Percentiles rank a stretch among this genome's conserved stretches.
Evolutionary conservation across 2,888 invertebrate species (phyloP).

Genomic region (Volucella zonaria): DNA sequence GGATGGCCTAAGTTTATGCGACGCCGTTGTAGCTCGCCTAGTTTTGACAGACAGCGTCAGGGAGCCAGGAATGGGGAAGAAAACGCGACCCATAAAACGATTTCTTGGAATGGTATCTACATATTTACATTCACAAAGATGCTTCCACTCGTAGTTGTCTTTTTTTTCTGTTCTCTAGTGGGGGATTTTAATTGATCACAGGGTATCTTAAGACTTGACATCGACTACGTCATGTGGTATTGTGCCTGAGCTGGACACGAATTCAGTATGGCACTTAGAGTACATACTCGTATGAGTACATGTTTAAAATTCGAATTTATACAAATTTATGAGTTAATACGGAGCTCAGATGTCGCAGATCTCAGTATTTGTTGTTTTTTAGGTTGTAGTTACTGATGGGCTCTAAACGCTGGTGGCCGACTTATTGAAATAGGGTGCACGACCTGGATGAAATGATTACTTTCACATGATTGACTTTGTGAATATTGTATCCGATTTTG

Average conservation of each 20-base stretch:
- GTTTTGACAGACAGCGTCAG: constrained; percentile 15
- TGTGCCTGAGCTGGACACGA: constrained; percentile 7
- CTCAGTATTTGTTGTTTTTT: constrained; percentile 16
- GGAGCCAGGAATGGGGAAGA: constrained; percentile 31
- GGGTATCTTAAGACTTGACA: constrained; percentile 55
- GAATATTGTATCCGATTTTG: no score
- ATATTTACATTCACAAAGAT: constrained; percentile 25
- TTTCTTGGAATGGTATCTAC: constrained; percentile 47
- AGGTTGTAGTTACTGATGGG: constrained; percentile 18
- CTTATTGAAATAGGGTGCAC: constrained; percentile 7
- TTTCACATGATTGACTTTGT: not conserved
- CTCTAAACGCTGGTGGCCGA: constrained; percentile 53
- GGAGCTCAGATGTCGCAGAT: constrained; percentile 36
- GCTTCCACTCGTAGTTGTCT: not conserved
- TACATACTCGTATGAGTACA: constrained; percentile 12
- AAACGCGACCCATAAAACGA: constrained; percentile 45
- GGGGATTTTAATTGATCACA: constrained; percentile 50
- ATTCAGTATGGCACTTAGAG: constrained; percentile 5
- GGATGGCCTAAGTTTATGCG: not conserved
- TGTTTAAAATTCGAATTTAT: constrained; percentile 52
- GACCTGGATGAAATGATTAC: constrained; percentile 9
- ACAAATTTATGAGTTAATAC: constrained; percentile 54
- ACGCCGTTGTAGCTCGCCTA: not conserved
- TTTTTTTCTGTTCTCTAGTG: not conserved
- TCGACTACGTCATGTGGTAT: not conserved